A percentile compares a stretch with the other conserved stretches of the same genome.
phyloP scores from a whole-genome alignment of 2,888 invertebrate species.

The Cyclophora punctaria region DNA sequence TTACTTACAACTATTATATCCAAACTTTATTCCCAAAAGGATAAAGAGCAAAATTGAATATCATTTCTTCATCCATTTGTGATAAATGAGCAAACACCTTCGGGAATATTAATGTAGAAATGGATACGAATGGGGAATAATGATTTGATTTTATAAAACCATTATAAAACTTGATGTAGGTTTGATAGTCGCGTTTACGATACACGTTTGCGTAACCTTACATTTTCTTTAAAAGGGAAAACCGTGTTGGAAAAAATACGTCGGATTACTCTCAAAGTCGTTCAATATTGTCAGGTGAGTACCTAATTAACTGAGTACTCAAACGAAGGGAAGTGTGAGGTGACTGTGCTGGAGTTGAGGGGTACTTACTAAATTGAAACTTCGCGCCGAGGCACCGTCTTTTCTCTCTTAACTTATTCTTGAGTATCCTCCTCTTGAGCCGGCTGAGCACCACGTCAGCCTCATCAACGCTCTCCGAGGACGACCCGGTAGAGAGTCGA shows the following conservation, averaged over 20 bases:
- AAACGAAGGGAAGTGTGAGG: constrained; percentile 8
- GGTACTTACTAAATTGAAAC: constrained; percentile 51
- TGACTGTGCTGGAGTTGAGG: constrained; percentile 14
- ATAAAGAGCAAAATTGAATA: constrained; percentile 19
- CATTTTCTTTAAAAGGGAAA: not conserved
- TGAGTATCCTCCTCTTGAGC: constrained; percentile 66
- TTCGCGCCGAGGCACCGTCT: constrained; percentile 50
- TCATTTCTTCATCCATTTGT: constrained; percentile 19
- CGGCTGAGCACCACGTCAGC: constrained; percentile 68
- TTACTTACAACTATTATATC: constrained; percentile 18
- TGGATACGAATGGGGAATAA: constrained; percentile 14
- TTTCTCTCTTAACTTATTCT: constrained; percentile 66
- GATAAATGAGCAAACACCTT: constrained; percentile 31
- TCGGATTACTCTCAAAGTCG: not conserved
- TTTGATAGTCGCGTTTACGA: not conserved
- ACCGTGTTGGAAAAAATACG: not conserved
- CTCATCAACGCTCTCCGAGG: constrained; percentile 71
- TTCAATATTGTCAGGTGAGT: not conserved
- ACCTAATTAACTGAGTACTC: constrained; percentile 10
- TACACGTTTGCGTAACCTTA: not conserved
- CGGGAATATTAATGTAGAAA: constrained; percentile 30
- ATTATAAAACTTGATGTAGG: no score
- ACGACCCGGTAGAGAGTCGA: constrained; percentile 50
- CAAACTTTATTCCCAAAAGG: constrained; percentile 14
- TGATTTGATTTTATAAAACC: constrained; percentile 4